Conservation (phyloP, 1,140 invertebrate genomes). For the Pseudomyrmex dendroicus region DNA sequence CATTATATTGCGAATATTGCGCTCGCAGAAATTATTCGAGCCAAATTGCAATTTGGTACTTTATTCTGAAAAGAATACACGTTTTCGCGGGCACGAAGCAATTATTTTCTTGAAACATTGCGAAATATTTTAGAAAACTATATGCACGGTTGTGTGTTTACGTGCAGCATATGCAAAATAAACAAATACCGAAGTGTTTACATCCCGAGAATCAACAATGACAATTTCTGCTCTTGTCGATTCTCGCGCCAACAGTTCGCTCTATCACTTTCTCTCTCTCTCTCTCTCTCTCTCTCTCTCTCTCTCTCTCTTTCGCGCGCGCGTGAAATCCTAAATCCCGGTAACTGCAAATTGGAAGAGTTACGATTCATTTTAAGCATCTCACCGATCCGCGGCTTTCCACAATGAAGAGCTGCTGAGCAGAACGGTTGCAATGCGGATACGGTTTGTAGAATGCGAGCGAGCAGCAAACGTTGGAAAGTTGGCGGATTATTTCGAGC, state of each 20-base stretch:
- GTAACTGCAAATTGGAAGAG: conserved; percentile 43
- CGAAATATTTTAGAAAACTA: neutral
- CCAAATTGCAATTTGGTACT: neutral
- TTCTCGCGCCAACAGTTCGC: neutral
- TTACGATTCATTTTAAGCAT: conserved; percentile 1
- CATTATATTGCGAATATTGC: conserved; percentile 22
- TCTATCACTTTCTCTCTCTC: too few species aligned
- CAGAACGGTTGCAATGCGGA: too few species aligned
- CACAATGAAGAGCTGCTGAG: neutral
- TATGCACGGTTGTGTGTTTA: too few species aligned
- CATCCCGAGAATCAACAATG: too few species aligned
- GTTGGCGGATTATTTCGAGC: conserved; percentile 48
- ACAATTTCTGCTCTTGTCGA: neutral
- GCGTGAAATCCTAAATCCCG: conserved; percentile 12
- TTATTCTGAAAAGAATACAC: conserved; percentile 7
- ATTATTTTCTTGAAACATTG: conserved; percentile 21
- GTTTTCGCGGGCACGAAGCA: neutral
- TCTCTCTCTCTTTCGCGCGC: too few species aligned
- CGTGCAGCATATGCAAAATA: neutral
- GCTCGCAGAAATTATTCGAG: neutral
- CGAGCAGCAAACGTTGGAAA: conserved; percentile 5
- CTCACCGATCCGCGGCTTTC: conserved; percentile 5
- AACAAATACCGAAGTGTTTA: too few species aligned
- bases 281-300: too few species aligned
- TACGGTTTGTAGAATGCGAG: conserved; percentile 28